phyloP scores from a whole-genome alignment of 2,888 invertebrate genomes.

The Agonopterix heracliana region DNA sequence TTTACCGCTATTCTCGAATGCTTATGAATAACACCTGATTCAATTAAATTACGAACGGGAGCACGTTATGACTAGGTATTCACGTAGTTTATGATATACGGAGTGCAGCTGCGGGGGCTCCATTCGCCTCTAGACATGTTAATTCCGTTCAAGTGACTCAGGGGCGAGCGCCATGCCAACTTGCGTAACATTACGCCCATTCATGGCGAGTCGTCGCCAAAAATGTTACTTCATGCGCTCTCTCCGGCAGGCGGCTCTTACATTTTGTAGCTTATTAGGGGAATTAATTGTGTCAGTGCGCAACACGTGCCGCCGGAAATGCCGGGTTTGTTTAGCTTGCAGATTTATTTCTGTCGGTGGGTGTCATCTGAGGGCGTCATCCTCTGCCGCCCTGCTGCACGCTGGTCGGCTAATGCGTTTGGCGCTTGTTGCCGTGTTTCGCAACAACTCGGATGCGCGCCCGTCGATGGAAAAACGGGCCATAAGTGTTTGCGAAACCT shows the following conservation, averaged over 20 bases:
- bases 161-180: conserved; percentile 43
- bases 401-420: conserved; percentile 34
- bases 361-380: conserved; percentile 69
- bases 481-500: conserved; percentile 36
- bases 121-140: conserved; percentile 49
- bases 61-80: conserved; percentile 3
- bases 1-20: not conserved
- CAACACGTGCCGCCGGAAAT: conserved; percentile 63
- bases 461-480: conserved; percentile 43
- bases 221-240: conserved; percentile 9
- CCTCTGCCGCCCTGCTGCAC: conserved; percentile 27
- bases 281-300: conserved; percentile 56
- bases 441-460: conserved; percentile 41
- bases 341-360: conserved; percentile 66
- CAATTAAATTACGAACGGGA: conserved; percentile 7
- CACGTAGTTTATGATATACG: conserved; percentile 35
- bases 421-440: conserved; percentile 56
- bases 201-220: conserved; percentile 48
- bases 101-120: conserved; percentile 43
- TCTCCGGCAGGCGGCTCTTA: not conserved
- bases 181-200: conserved; percentile 60
- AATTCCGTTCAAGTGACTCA: conserved; percentile 60
- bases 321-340: conserved; percentile 68
- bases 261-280: conserved; percentile 15
- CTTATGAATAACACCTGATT: conserved; percentile 10